Evolutionary conservation across 1,140 invertebrate species (phyloP).

Genomic region (Parapsyche elsis): DNA sequence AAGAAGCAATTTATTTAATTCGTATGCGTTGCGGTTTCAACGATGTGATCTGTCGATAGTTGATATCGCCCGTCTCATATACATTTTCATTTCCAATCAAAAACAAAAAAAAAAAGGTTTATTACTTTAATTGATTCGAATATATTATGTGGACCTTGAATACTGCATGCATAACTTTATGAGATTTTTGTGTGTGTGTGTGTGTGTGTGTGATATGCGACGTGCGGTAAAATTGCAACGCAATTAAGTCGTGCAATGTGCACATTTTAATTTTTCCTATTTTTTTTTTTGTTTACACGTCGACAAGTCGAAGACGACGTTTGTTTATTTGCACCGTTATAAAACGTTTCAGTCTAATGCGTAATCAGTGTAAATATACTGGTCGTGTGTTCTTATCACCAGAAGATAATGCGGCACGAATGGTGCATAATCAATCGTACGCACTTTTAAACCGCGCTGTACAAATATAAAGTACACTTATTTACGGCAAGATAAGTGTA

Average conservation of each 20-base stretch:
- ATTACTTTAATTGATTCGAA: no score
- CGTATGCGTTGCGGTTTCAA: neutral
- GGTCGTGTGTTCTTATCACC: neutral
- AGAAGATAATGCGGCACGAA: neutral
- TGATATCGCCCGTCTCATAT: no score
- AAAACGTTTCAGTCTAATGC: neutral
- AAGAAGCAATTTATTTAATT: neutral
- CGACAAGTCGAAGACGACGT: neutral
- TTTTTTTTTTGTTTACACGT: neutral
- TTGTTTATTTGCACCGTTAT: neutral
- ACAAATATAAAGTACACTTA: neutral
- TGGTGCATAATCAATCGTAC: neutral
- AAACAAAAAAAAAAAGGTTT: no score
- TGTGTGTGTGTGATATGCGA: neutral
- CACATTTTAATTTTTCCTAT: neutral
- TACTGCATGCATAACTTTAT: no score
- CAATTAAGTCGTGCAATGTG: neutral
- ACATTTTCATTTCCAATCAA: no score
- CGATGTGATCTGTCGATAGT: neutral
- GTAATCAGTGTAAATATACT: neutral
- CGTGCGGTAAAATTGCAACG: conserved; percentile 1
- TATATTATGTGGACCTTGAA: no score
- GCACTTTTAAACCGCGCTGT: neutral
- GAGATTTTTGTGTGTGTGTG: no score
- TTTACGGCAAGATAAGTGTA: conserved; percentile 1